Percentiles rank a stretch among this genome's conserved stretches.
phyloP scores from a whole-genome alignment of 2,113 vertebrate species.

The Silurus meridionalis region DNA sequence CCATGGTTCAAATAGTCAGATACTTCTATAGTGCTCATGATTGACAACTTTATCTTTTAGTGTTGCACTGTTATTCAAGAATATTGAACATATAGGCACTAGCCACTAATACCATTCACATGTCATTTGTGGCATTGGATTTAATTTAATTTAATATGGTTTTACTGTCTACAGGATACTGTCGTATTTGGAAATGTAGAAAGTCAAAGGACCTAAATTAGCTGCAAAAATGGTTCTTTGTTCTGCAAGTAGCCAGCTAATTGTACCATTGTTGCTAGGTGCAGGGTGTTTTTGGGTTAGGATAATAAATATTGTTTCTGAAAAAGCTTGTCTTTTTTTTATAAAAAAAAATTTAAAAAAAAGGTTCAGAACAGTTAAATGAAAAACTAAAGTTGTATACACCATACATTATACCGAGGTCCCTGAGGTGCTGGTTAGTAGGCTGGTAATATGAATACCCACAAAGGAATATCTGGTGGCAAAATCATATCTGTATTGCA shows the following conservation, averaged over 20 bases:
- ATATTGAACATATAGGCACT: not conserved
- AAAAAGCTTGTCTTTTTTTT: not conserved
- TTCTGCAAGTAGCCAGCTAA: not conserved
- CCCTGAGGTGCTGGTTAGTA: not conserved
- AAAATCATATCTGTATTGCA: not conserved
- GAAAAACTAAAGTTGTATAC: not conserved
- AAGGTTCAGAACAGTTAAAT: not conserved
- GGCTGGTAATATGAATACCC: not conserved
- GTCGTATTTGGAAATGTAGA: not conserved
- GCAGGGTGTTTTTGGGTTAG: not conserved
- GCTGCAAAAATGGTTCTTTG: not conserved
- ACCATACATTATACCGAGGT: not conserved
- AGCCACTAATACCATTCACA: too few relatives aligned
- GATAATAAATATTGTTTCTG: not conserved
- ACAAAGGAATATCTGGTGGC: not conserved
- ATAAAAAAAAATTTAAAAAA: too few relatives aligned
- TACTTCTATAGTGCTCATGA: not conserved
- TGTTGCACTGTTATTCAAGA: not conserved
- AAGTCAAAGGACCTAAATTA: not conserved
- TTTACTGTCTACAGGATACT: too few relatives aligned
- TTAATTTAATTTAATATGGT: not conserved
- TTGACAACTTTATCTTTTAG: not conserved
- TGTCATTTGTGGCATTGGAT: not conserved
- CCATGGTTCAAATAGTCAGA: not conserved
- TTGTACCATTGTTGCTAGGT: not conserved